These are phyloP conservation scores for Zaprionus gabonicus DNA, from an alignment of 1,140 invertebrate genomes.

Conservation along the genomic window DNA sequence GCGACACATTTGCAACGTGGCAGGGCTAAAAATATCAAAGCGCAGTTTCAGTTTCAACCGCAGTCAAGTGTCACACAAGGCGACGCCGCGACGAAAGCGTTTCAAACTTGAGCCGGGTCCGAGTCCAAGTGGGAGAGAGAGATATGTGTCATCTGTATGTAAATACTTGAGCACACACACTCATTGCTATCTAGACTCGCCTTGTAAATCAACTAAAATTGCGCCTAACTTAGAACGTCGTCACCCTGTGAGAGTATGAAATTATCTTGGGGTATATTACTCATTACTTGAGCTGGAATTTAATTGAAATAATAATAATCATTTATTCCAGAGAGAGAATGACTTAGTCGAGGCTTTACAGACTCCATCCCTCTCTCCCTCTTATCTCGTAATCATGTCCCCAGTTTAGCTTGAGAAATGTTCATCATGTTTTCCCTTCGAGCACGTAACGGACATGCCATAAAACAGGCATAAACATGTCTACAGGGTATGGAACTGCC, in stretches of 20 bases:
- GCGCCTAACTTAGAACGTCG: constrained; percentile 47
- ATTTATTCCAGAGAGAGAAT: background rate
- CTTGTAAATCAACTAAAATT: constrained; percentile 72
- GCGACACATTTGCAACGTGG: constrained; percentile 21
- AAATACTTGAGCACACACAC: constrained; percentile 8
- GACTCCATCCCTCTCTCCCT: background rate
- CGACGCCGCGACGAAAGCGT: constrained; percentile 59
- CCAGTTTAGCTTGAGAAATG: background rate
- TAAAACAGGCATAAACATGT: constrained; percentile 22
- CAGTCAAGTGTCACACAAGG: constrained; percentile 73
- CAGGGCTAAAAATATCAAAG: constrained; percentile 62
- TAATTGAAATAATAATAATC: background rate
- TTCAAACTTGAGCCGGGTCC: constrained; percentile 35
- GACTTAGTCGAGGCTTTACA: background rate
- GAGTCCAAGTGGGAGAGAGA: constrained; percentile 38
- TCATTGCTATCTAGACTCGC: constrained; percentile 13
- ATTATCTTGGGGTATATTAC: background rate
- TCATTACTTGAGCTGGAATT: background rate
- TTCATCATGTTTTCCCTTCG: constrained; percentile 13
- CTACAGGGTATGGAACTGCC: constrained; percentile 20
- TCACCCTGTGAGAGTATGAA: constrained; percentile 28
- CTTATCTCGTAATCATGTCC: background rate
- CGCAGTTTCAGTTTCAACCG: constrained; percentile 74
- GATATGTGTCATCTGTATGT: constrained; percentile 35
- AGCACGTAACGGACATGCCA: constrained; percentile 34